Base-by-base conservation (phyloP, 1,140 invertebrate genomes). In the Drosophila murphyi region DNA sequence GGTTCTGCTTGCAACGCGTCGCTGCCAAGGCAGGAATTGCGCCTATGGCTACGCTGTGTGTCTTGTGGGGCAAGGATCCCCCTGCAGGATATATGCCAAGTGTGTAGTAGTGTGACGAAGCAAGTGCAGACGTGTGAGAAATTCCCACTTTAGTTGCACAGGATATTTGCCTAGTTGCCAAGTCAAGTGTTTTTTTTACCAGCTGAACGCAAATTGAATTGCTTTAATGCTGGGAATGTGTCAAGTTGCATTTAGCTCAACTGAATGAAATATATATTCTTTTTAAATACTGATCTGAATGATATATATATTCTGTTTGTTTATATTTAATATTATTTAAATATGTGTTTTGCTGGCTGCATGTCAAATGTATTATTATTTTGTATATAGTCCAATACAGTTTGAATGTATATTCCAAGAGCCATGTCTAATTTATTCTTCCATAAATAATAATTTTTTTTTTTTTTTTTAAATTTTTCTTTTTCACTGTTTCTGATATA, bases 1-100 rank as follows among this genome's bases (percentile, higher is more conserved):
- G 72, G 86, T 89, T 85, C 86, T 90, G 85, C 79, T 64, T 52
- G 35, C 60, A 52, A 51, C 47, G 65, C 55, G 47, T 47, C 34
- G 48, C 41, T 65, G 63, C 28, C 82, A 77, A 80, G 62, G 5
- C 0, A 39, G 60, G 60, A 62, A 62, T 48, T 64, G 47, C 63
- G 67, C 50, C 72, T 55, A 63, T 77, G 73, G 60, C 67, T 60
- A 68, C n/a, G 32, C 31, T 10, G 12, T 35, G 5, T n/a, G 31
- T 10, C 29, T 51, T 45, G 56, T 55, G 52, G 52, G 37, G 61
- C 62, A 57, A 65, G 64, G 52, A 54, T 29, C 29, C 34, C 41
- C 41, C 37, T 43, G 59, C 60, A 71, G 65, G 60, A 72, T 63
- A 2, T 10, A 43, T 41, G 54, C 59, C n/a, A 8, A 69, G 57